Percentiles rank a stretch among this genome's conserved stretches.
phyloP scores from a whole-genome alignment of 2,797 vertebrate species.

The Myotis planiceps region DNA sequence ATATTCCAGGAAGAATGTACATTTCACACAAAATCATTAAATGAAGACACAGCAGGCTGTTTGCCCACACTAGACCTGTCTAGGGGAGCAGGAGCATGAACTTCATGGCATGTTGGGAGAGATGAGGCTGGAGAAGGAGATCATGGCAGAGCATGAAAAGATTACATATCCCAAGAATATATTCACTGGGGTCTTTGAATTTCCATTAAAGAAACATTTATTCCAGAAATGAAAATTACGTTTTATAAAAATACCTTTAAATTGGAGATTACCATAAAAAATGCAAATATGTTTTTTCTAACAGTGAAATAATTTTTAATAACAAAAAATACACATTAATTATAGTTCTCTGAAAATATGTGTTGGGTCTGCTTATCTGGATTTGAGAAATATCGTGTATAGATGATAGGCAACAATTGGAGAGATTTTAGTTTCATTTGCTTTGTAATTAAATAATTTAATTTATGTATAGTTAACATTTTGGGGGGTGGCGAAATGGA shows the following conservation, averaged over 20 bases:
- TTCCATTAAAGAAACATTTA: background rate
- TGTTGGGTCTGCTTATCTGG: background rate
- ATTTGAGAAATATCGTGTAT: background rate
- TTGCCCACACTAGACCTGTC: background rate
- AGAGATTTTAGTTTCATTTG: background rate
- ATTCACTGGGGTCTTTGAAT: background rate
- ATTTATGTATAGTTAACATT: background rate
- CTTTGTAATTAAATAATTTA: background rate
- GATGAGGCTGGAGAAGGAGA: background rate
- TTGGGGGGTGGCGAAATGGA: background rate
- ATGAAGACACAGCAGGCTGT: background rate
- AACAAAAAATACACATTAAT: background rate
- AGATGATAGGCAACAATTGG: background rate
- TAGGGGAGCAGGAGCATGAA: background rate
- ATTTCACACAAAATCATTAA: background rate
- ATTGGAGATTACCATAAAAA: background rate
- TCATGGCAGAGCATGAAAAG: background rate
- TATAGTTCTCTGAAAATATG: background rate
- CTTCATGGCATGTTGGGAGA: background rate
- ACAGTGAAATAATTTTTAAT: background rate
- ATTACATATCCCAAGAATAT: background rate
- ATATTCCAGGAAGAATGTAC: background rate
- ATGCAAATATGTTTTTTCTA: background rate
- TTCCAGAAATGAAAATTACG: background rate
- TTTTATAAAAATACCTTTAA: constrained; percentile 18